Base-by-base conservation (phyloP, 2,888 invertebrate genomes). In the Drosophila nigricruria region DNA sequence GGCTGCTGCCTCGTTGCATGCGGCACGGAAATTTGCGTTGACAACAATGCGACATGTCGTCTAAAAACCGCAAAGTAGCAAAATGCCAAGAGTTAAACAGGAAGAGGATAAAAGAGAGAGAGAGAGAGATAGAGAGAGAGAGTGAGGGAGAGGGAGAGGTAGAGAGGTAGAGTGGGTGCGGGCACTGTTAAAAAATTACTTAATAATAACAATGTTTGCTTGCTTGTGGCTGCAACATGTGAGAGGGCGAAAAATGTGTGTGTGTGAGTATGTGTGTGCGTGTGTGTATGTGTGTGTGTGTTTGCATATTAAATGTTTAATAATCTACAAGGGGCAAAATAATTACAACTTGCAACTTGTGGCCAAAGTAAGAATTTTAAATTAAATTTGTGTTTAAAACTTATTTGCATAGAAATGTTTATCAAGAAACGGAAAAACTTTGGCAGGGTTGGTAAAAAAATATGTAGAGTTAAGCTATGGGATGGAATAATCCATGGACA, bases 41-140 rank as follows among this genome's bases (percentile, higher is more conserved):
- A 85, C 85, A 85, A 81, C 80, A 84, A 82, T 80, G 76, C 82
- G 70, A 88, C 77, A 84, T 77, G 77, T 77, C 57, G 60, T 64
- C 77, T 69, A 66, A 61, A 69, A 69, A 73, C 77, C 77, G 63
- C 77, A 79, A 60, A 76, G 71, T 64, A 73, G 73, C 70, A 76
- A 73, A 78, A 70, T 70, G 70, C 70, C 73, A 71, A 40, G 50
- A 57, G 54, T 57, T 57, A 25, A 23, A 36, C 14, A 18, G 25
- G 25, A n/a, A 52, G 16, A 12, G 47, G 1, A 47, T n/a, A 14
- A 10, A 53, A 8, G 5, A 14, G 10, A 1, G 30, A 12, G 23
- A 14, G 6, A 3, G 25, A 10, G 10, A 10, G n/a, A 23, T 6
- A 34, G 16, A 25, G 16, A 27, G 10, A 1, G 30, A 9, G 5